Evolutionary conservation across 2,797 vertebrate genomes (phyloP).

Genomic region (Thaleichthys pacificus): DNA sequence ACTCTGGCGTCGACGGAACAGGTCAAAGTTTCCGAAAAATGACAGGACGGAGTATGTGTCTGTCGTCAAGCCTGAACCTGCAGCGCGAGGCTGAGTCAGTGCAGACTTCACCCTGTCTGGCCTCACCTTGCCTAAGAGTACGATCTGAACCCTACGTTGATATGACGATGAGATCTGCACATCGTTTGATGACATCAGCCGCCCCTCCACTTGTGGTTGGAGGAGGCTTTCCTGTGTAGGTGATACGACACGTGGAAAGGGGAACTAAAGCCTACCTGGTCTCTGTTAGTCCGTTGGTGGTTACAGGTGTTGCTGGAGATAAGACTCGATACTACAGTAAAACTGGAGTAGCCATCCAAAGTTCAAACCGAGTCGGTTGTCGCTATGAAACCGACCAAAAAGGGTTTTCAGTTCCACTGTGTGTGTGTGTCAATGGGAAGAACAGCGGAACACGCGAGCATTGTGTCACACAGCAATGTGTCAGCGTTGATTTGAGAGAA

Average conservation of each 20-base stretch:
- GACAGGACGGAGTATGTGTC: constrained; percentile 19
- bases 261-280: neutral
- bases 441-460: neutral
- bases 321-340: neutral
- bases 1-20: no score
- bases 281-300: neutral
- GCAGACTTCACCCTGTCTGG: constrained; percentile 24
- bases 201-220: no score
- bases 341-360: constrained; percentile 20
- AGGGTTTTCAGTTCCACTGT: neutral
- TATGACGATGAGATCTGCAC: no score
- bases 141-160: neutral
- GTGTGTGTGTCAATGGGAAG: constrained; percentile 4
- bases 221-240: no score
- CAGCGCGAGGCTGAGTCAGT: constrained; percentile 4
- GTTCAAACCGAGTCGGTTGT: neutral
- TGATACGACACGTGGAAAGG: no score
- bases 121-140: neutral
- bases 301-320: neutral
- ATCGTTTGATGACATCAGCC: no score
- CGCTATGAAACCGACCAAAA: no score
- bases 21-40: neutral
- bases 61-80: constrained; percentile 44
- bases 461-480: neutral
- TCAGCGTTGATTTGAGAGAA: neutral